These are phyloP conservation scores for Scaptodrosophila lebanonensis DNA, from an alignment of 1,140 invertebrate genomes.

Conservation along the genomic window DNA sequence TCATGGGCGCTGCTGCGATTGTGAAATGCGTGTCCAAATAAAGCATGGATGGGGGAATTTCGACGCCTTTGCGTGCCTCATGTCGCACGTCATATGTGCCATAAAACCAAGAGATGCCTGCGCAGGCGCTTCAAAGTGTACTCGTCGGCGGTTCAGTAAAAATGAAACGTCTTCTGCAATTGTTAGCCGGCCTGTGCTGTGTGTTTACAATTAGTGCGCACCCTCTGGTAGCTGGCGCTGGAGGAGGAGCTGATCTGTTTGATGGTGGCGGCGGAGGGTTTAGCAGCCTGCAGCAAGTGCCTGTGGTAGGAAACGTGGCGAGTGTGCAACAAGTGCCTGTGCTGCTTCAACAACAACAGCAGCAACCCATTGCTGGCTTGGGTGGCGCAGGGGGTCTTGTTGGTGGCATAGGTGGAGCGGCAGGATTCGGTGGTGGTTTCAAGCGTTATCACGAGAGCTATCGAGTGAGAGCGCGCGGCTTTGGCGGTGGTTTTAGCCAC, in stretches of 20 bases:
- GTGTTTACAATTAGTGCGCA: not conserved
- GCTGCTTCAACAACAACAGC: conserved; percentile 49
- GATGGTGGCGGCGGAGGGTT: conserved; percentile 12
- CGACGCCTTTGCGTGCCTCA: conserved; percentile 14
- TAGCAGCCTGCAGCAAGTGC: conserved; percentile 31
- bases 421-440: conserved; percentile 59
- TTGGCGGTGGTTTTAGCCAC: conserved; percentile 42
- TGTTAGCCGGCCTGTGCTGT: conserved; percentile 21
- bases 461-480: conserved; percentile 50
- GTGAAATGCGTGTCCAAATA: conserved; percentile 32
- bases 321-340: conserved; percentile 50
- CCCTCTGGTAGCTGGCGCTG: no score
- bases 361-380: conserved; percentile 19
- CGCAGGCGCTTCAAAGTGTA: conserved; percentile 28
- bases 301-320: conserved; percentile 40
- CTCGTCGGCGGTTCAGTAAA: conserved; percentile 9
- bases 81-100: conserved; percentile 2
- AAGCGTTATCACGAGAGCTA: conserved; percentile 60
- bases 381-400: conserved; percentile 34
- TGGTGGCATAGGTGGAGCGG: conserved; percentile 42
- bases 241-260: conserved; percentile 9
- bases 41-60: conserved; percentile 15
- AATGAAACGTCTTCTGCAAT: conserved; percentile 34
- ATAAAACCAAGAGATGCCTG: conserved; percentile 33
- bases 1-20: conserved; percentile 18